Evolutionary conservation across 2,888 invertebrate genomes (phyloP), one percentile per base, ranked within the genome.

Genomic region (Rosalia funebris): DNA sequence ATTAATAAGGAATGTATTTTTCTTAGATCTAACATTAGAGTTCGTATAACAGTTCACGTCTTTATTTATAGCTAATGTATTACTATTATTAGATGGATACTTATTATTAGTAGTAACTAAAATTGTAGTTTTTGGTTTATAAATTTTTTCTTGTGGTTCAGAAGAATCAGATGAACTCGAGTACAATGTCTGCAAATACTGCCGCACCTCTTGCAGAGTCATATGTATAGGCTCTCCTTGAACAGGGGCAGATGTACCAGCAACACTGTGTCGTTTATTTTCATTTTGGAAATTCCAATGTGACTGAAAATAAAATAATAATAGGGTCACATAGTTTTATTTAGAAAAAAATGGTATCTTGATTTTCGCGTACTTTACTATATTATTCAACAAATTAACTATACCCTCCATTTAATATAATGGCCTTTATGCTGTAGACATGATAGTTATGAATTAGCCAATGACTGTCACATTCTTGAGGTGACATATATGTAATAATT

Each of bases 201-300:
- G 91, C 65, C 92, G 87, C 76, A 93, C 92, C 82, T 93, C 93
- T 71, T 91, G 90, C 57, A 94, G 82, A 7, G 93, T 93, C 88
- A 93, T 90, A 78, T 93, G 93, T 64, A 93, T 87, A 1, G 90
- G 90, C 77, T 93, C 93, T 63, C 87, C 88, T 11, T 84, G 82
- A 65, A 84, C 85, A 41, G 83, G 83, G 1, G 82, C 79, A 3
- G 90, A 89, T 1, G 88, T 88, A 32, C 89, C 87, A 0, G 81
- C 81, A 1, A 91, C 85, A 72, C 90, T 90, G 73, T 90, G 88
- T 55, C 90, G 84, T 80, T 91, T 90, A 78, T 81, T 60, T 62
- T 72, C 67, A 46, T 75, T 72, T 55, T 74, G 66, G 76, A 79
- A 37, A 78, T 78, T 55, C 66, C 68, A 68, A 41, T 70, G 69